Percentiles rank a stretch among this genome's conserved stretches.
Conservation (phyloP, 2,113 vertebrate genomes). For the Nesogale talazaci region DNA sequence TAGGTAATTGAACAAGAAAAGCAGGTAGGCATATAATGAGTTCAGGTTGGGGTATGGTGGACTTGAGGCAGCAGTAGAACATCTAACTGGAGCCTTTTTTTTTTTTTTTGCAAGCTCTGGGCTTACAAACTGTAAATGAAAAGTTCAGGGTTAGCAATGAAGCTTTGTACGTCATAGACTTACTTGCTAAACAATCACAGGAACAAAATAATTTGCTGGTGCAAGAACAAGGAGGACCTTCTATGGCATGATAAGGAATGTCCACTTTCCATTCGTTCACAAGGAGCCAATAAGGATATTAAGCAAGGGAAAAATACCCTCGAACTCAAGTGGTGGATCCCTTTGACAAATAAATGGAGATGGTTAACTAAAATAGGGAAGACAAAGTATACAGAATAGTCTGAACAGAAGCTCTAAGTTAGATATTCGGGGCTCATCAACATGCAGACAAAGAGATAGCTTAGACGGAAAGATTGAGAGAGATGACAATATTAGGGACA, state of each 20-base stretch:
- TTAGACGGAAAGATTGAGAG: neutral
- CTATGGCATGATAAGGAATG: neutral
- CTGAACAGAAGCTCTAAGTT: neutral
- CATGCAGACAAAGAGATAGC: neutral
- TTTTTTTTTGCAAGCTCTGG: neutral
- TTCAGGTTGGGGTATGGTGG: neutral
- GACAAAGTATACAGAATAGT: neutral
- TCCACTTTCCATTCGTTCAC: neutral
- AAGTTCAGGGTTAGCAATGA: neutral
- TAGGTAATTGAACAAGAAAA: neutral
- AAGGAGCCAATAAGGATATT: neutral
- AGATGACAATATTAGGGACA: neutral
- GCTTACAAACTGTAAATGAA: slow-evolving; percentile 23
- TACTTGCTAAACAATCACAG: neutral
- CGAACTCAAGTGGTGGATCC: neutral
- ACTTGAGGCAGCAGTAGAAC: neutral
- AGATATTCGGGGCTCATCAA: neutral
- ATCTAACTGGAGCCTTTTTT: neutral
- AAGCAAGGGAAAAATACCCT: neutral
- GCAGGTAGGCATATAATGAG: neutral
- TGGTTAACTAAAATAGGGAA: neutral
- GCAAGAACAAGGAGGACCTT: slow-evolving; percentile 6
- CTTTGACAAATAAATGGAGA: neutral
- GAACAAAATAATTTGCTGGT: neutral
- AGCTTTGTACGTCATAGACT: neutral